Conservation (phyloP, 1,140 invertebrate genomes). For the Cardiocondyla obscurior region DNA sequence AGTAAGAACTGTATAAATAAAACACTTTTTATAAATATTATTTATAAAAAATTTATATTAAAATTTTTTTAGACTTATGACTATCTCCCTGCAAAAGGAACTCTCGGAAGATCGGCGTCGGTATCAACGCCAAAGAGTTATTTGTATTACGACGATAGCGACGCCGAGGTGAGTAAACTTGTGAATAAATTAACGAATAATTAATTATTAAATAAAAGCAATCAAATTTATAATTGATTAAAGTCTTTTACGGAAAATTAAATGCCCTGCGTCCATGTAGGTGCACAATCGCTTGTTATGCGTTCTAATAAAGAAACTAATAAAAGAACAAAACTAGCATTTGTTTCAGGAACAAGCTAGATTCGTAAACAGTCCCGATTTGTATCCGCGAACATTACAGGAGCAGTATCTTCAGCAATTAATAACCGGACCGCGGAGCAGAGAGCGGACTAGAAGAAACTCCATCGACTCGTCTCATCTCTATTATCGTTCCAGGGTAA, state of each 20-base stretch:
- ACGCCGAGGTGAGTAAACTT: constrained; percentile 76
- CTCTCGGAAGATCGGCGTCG: constrained; percentile 70
- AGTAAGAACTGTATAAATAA: constrained; percentile 83
- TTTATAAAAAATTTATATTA: not conserved
- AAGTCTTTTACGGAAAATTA: not conserved
- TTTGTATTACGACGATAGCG: constrained; percentile 78
- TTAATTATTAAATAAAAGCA: not conserved
- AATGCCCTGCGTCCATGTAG: not conserved
- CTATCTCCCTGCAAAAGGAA: constrained; percentile 63
- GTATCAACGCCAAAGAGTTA: constrained; percentile 74
- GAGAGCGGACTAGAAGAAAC: constrained; percentile 77
- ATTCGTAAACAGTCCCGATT: constrained; percentile 79
- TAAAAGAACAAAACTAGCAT: constrained; percentile 68
- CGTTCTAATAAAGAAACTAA: constrained; percentile 50
- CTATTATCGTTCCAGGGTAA: constrained; percentile 83
- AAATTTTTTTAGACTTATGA: constrained; percentile 79
- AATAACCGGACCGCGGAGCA: constrained; percentile 58
- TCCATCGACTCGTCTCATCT: constrained; percentile 78
- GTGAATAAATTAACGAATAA: not conserved
- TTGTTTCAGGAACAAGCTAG: constrained; percentile 78
- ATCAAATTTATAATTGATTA: not conserved
- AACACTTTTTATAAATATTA: not conserved
- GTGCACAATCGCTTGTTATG: not conserved
- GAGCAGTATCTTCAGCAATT: constrained; percentile 70
- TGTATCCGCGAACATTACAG: constrained; percentile 74